Evolutionary conservation across 2,113 vertebrate genomes (phyloP), one percentile per base, ranked within the genome.

Genomic region (Oreochromis niloticus): DNA sequence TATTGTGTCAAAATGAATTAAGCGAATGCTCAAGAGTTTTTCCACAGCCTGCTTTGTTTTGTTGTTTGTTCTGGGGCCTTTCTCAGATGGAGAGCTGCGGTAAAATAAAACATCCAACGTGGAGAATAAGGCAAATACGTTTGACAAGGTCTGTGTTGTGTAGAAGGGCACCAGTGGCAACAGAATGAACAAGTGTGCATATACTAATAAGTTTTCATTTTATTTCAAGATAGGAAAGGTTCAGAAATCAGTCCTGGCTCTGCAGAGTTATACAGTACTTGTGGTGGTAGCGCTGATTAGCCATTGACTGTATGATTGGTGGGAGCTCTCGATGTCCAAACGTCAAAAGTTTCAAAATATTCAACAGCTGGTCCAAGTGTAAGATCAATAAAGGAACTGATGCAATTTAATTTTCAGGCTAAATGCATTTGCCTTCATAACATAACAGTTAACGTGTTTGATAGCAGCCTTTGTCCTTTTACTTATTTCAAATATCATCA

Each of bases 1-100:
- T 24, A 43, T 24, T 71, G n/a, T 43, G n/a, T 71, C 63, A 41
- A 68, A 68, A 68, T 68, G 36, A 68, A 14, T 68, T 68, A 9
- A 14, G 63, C 41, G n/a, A 68, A 1, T 43, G 39, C n/a, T 43
- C 68, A 73, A 73, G 22, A 43, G 22, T 10, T 73, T 43, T 43
- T 73, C 5, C 13, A 46, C 39, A 27, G 13, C 22, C 39, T 73
- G 27, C n/a, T 73, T 46, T 73, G 22, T 27, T 73, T 73, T 73
- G 39, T 46, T 73, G 13, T 46, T 73, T 46, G 41, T 73, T 73
- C 22, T 73, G 39, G 12, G 22, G 8, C 39, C 41, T 46, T 46
- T 30, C 41, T 27, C 41, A 73, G 13, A 46, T 73, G 41, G 68
- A 73, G 41, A 73, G 41, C 41, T 27, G 41, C 14, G 2, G 22